Evolutionary conservation across 2,888 invertebrate genomes (phyloP).

Genomic region (Notodonta dromedarius): DNA sequence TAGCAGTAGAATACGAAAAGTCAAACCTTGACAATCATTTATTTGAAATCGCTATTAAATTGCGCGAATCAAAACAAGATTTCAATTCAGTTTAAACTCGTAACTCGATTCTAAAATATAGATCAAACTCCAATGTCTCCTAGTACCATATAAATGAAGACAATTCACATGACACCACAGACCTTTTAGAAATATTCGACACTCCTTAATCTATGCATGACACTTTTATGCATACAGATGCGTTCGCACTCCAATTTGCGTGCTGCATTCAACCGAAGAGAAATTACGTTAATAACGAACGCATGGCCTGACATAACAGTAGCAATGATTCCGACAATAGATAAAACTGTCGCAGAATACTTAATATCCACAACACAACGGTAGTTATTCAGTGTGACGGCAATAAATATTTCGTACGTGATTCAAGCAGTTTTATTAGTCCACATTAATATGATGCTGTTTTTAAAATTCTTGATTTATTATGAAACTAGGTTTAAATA

Average conservation of each 20-base stretch:
- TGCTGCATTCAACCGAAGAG: not conserved
- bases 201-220: too few species aligned
- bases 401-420: slow-evolving; percentile 1
- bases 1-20: not conserved
- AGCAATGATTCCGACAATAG: not conserved
- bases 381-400: not conserved
- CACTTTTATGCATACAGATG: too few species aligned
- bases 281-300: not conserved
- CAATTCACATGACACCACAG: too few species aligned
- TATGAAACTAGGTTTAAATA: not conserved
- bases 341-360: slow-evolving; percentile 4
- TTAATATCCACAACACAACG: not conserved
- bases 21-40: not conserved
- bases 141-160: too few species aligned
- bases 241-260: not conserved
- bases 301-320: not conserved
- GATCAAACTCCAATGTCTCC: too few species aligned
- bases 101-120: too few species aligned
- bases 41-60: not conserved
- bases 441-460: not conserved
- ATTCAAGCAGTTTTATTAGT: not conserved
- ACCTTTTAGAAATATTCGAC: too few species aligned
- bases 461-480: not conserved
- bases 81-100: too few species aligned
- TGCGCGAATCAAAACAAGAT: too few species aligned